Conservation (phyloP, 2,888 invertebrate species). For the Sinohyriopsis cumingii region DNA sequence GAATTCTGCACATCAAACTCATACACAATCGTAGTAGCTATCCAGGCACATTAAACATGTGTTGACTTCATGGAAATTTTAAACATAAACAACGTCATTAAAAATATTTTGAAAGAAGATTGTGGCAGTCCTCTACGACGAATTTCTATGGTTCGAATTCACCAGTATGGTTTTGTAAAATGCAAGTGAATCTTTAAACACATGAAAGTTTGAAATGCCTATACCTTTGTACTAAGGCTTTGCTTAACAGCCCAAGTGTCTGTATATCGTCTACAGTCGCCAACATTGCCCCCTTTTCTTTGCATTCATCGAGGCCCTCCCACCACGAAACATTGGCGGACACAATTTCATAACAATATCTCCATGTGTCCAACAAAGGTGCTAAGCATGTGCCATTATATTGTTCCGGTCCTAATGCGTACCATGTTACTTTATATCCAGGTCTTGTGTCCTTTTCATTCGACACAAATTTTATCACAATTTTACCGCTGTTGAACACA, state of each 20-base stretch:
- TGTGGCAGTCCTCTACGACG: too few relatives aligned
- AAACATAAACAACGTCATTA: too few relatives aligned
- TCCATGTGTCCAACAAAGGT: conserved; percentile 20
- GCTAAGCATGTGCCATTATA: conserved; percentile 17
- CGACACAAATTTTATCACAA: conserved; percentile 42
- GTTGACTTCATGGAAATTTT: too few relatives aligned
- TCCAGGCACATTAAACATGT: too few relatives aligned
- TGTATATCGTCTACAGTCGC: conserved; percentile 29
- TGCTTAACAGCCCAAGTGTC: conserved; percentile 30
- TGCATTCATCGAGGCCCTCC: conserved; percentile 39
- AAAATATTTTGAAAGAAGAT: too few relatives aligned
- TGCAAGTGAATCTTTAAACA: background rate
- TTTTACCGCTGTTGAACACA: conserved; percentile 17
- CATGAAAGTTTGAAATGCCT: background rate
- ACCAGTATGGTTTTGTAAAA: background rate
- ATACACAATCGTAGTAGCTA: too few relatives aligned
- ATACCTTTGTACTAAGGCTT: conserved; percentile 33
- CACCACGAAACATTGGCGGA: conserved; percentile 32
- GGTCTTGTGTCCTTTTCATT: conserved; percentile 26
- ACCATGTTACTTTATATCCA: conserved; percentile 46
- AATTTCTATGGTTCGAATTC: too few relatives aligned
- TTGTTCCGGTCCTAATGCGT: background rate
- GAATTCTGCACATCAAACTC: too few relatives aligned
- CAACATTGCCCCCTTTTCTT: conserved; percentile 36
- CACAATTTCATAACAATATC: conserved; percentile 38